Conservation (phyloP, 2,888 invertebrate species). For the Drosophila meridiana region DNA sequence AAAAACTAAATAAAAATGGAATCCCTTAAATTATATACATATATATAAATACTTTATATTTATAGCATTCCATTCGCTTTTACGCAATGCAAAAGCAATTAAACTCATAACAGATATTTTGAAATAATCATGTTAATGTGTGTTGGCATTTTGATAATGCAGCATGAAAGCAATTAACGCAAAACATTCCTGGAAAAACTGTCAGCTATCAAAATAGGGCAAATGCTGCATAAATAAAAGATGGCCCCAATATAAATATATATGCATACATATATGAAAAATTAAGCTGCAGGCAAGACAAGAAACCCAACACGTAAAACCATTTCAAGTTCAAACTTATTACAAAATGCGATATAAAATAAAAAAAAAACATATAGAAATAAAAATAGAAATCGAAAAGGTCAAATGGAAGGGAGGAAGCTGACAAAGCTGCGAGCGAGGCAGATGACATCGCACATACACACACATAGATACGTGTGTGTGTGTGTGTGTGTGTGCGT, state of each 20-base stretch:
- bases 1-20: too few relatives aligned
- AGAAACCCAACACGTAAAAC: conserved; percentile 30
- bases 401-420: conserved; percentile 46
- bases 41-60: too few relatives aligned
- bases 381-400: conserved; percentile 58
- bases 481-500: conserved; percentile 8
- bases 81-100: background rate
- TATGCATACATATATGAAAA: background rate
- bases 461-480: background rate
- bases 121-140: conserved; percentile 23
- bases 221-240: conserved; percentile 33
- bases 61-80: conserved; percentile 23
- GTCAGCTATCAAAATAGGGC: conserved; percentile 15
- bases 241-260: conserved; percentile 14
- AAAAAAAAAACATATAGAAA: background rate
- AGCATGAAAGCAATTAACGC: conserved; percentile 28
- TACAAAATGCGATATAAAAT: conserved; percentile 33
- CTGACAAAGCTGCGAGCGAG: conserved; percentile 10
- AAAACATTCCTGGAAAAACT: conserved; percentile 12
- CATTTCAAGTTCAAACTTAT: conserved; percentile 68
- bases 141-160: background rate
- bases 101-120: conserved; percentile 25
- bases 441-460: conserved; percentile 1
- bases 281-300: conserved; percentile 13
- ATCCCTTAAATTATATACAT: too few relatives aligned